These are phyloP conservation scores for Papilio machaon DNA, from an alignment of 1,140 invertebrate genomes.

Conservation along the genomic window DNA sequence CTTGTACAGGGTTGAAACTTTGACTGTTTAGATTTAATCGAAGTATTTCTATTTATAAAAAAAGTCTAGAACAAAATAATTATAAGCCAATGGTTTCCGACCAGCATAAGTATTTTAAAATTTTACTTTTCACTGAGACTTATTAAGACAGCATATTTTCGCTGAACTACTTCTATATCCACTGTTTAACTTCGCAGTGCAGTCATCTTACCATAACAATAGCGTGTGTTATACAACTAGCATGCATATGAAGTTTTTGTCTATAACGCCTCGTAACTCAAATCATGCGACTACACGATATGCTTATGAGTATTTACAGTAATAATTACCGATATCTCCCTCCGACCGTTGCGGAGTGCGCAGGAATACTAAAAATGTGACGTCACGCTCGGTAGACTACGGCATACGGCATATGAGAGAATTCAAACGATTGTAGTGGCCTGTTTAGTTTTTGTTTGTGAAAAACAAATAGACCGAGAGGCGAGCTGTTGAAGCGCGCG, in stretches of 20 bases:
- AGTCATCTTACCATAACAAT: conserved; percentile 18
- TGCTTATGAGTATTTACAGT: conserved; percentile 37
- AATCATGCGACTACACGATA: conserved; percentile 34
- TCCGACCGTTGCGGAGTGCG: conserved; percentile 38
- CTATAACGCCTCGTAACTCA: background rate
- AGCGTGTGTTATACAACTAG: conserved; percentile 31
- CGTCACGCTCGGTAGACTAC: conserved; percentile 55
- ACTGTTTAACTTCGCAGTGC: background rate
- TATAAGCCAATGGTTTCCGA: too few species aligned
- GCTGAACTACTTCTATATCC: background rate
- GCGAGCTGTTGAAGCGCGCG: conserved; percentile 57
- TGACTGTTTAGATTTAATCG: too few species aligned
- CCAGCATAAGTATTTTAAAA: too few species aligned
- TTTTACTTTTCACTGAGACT: too few species aligned
- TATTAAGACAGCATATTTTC: background rate
- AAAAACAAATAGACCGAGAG: conserved; percentile 72
- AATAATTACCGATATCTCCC: conserved; percentile 47
- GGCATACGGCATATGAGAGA: conserved; percentile 49
- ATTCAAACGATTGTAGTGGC: conserved; percentile 55
- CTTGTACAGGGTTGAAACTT: background rate
- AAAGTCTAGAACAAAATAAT: too few species aligned
- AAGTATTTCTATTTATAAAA: too few species aligned
- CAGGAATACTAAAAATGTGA: conserved; percentile 54
- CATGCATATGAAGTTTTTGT: conserved; percentile 28
- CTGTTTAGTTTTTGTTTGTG: conserved; percentile 53